Evolutionary conservation across 2,113 vertebrate genomes (phyloP).

Genomic region (Tragelaphus strepsiceros): DNA sequence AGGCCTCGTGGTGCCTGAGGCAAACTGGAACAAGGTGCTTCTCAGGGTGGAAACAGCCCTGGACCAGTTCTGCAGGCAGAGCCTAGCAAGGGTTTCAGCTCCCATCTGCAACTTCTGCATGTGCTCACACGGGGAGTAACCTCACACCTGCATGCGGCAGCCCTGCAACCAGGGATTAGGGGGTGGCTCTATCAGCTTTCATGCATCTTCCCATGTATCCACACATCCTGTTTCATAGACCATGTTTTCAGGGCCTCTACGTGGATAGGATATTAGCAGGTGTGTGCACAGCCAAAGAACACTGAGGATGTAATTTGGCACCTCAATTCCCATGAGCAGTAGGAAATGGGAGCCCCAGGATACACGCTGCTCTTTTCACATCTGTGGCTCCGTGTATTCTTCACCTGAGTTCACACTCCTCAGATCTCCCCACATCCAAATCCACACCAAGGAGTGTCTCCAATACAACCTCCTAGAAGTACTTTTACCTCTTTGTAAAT

Average conservation of each 20-base stretch:
- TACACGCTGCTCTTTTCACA: neutral
- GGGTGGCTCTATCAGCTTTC: accelerated
- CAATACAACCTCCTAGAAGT: neutral
- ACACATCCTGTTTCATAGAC: neutral
- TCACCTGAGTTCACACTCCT: neutral
- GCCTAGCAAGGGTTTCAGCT: neutral
- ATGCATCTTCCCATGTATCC: neutral
- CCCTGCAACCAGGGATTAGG: neutral
- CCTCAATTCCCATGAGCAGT: neutral
- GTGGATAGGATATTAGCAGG: neutral
- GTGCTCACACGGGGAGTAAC: neutral
- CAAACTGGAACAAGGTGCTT: neutral
- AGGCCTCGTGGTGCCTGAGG: neutral
- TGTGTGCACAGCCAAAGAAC: neutral
- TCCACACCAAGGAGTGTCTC: neutral
- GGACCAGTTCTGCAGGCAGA: neutral
- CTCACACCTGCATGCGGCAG: neutral
- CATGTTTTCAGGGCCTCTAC: neutral
- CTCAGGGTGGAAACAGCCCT: neutral
- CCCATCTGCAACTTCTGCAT: neutral
- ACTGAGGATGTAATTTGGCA: neutral
- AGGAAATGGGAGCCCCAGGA: neutral
- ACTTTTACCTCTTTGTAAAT: neutral
- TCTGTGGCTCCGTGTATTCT: neutral
- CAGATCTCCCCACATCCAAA: neutral